These are phyloP conservation scores for Brachyhypopomus occidentalis DNA, from an alignment of 2,113 vertebrate genomes.

Conservation along the genomic window DNA sequence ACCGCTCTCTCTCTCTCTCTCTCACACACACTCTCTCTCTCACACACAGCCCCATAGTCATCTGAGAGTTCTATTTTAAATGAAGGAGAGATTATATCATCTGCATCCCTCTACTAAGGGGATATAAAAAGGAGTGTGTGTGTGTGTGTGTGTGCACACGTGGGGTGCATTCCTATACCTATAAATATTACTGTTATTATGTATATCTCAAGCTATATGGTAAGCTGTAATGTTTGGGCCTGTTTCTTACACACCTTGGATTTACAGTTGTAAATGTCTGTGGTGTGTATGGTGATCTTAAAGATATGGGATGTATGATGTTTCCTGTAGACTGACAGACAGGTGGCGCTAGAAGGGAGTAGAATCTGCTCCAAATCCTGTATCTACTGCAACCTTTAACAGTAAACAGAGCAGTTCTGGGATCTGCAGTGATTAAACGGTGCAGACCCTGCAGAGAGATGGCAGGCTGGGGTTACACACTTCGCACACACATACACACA, in stretches of 20 bases:
- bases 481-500: constrained; percentile 26
- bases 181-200: constrained; percentile 10
- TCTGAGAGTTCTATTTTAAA: constrained; percentile 46
- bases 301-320: too few species aligned
- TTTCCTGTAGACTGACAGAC: too few species aligned
- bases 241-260: too few species aligned
- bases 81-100: constrained; percentile 28
- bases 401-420: constrained; percentile 6
- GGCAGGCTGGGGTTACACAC: not conserved
- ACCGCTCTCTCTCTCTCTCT: too few species aligned
- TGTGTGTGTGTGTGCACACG: not conserved
- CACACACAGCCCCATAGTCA: constrained; percentile 27
- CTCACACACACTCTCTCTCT: too few species aligned
- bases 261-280: too few species aligned
- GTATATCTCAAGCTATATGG: not conserved
- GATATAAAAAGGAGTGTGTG: not conserved
- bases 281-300: too few species aligned
- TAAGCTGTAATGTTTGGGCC: not conserved
- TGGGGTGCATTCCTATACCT: not conserved
- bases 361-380: not conserved
- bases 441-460: not conserved
- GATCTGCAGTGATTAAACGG: constrained; percentile 23
- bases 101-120: not conserved
- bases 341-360: too few species aligned
- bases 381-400: not conserved